phyloP scores from a whole-genome alignment of 2,113 vertebrate species.

The Picathartes gymnocephalus region DNA sequence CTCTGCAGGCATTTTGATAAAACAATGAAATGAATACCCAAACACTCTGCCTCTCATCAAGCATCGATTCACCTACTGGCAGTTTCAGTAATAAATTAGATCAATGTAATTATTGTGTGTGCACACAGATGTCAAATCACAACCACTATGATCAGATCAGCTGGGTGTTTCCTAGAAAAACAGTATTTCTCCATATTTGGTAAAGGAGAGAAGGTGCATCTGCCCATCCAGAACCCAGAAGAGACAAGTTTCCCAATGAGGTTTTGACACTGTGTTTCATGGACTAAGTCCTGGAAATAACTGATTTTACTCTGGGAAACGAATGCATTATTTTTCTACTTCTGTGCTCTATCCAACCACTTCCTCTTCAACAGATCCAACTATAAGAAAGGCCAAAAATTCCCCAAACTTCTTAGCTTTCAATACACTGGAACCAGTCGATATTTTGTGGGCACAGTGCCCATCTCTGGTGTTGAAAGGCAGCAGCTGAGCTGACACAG shows the following conservation, averaged over 20 bases:
- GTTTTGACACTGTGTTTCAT: not conserved
- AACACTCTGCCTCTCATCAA: not conserved
- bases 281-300: not conserved
- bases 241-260: not conserved
- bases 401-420: not conserved
- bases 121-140: not conserved
- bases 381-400: not conserved
- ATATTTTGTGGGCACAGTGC: fast-evolving
- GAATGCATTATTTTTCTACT: not conserved
- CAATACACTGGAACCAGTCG: not conserved
- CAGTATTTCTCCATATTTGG: not conserved
- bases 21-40: not conserved
- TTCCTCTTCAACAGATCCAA: not conserved
- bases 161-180: not conserved
- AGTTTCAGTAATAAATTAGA: not conserved
- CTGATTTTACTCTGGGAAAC: not conserved
- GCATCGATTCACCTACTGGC: not conserved
- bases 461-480: not conserved
- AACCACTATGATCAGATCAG: not conserved
- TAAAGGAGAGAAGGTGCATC: not conserved
- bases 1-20: not conserved
- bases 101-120: not conserved
- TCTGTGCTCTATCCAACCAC: not conserved
- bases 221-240: not conserved
- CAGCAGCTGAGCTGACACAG: not conserved